Base-by-base conservation (phyloP, 35 echinoderm and acorn worm species). In the Holothuria glaberrima region DNA sequence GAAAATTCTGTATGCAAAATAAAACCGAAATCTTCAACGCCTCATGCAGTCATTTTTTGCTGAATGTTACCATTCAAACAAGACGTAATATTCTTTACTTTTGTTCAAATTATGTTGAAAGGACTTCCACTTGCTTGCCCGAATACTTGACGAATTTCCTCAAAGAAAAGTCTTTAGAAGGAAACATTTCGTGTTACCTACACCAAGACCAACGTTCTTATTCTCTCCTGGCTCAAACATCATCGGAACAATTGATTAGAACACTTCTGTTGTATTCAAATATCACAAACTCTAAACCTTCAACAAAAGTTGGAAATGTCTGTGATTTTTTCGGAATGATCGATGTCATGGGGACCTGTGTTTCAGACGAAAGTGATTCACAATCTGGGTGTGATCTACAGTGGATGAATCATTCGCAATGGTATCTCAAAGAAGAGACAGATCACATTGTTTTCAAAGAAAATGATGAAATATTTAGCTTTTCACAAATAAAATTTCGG, bases 1-100 rank as follows among this genome's bases (percentile, higher is more conserved):
- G 58, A 27, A 64, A 12, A 56, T 58, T 36, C 30, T 84, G 80
- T 12, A 46, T 84, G 33, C n/a, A 84, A 84, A 61, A 22, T 30
- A n/a, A 64, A 84, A 58, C 54, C 6, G 33, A 58, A 13, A 32
- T 19, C 16, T 60, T 36, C 54, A 59, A 62, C 26, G 12, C 45
- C 4, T 26, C 52, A 33, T 61, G 80, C 58, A 56, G 18, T 61
- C 80, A 84, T 30, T 61, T 84, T 61, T 1, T 54, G 26, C 25
- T 38, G 3, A 84, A 84, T 30, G 61, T 61, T 84, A 84, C 80
- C 10, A 26, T 84, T 21, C 30, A 84, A 33, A 84, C 52, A 3
- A 17, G 4, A 84, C 22, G 3, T 1, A 31, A 59, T 29, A 16
- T 69, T 25, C 31, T 29, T 69, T 69, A 31, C 54, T 6, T 18